Evolutionary conservation across 1,140 invertebrate genomes (phyloP).

Genomic region (Rhizoglyphus robini): DNA sequence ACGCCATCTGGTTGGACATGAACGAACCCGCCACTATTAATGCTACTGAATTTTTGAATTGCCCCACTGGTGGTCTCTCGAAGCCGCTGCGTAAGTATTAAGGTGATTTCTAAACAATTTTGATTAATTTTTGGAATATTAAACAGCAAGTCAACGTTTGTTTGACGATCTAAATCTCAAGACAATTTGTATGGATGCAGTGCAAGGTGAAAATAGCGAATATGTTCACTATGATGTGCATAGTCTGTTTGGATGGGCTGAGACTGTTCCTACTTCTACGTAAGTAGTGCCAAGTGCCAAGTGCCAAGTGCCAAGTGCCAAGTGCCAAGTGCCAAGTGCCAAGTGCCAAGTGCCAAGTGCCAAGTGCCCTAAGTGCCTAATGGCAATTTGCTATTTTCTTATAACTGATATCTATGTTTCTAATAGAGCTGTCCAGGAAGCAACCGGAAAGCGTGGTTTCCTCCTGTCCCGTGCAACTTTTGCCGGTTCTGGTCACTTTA

Average conservation of each 20-base stretch:
- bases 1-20: not conserved
- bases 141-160: not conserved
- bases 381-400: no score
- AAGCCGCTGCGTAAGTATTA: not conserved
- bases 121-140: not conserved
- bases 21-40: no score
- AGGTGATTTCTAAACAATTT: not conserved
- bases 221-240: constrained; percentile 68
- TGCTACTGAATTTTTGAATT: not conserved
- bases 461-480: constrained; percentile 41
- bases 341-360: no score
- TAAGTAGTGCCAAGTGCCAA: no score
- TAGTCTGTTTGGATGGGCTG: constrained; percentile 61
- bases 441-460: constrained; percentile 38
- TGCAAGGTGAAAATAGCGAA: no score
- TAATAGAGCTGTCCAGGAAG: constrained; percentile 38
- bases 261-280: constrained; percentile 48
- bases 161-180: no score
- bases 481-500: constrained; percentile 39
- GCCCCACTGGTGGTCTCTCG: not conserved
- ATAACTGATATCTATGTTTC: not conserved
- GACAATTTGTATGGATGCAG: no score
- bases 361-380: no score
- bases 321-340: no score
- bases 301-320: no score